Conservation (phyloP, 2,888 invertebrate genomes). For the Galeruca laticollis region DNA sequence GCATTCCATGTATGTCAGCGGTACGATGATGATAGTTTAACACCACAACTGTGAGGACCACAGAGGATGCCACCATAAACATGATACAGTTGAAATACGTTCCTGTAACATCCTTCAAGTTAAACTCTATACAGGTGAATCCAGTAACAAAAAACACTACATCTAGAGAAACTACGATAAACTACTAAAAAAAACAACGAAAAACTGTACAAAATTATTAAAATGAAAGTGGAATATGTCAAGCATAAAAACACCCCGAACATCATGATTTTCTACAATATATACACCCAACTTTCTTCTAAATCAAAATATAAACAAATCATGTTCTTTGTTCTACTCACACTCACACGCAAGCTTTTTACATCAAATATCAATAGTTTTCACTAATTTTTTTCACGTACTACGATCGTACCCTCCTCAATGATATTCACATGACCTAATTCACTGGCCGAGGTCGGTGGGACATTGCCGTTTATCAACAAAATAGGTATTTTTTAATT, state of each 20-base stretch:
- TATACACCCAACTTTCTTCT: slow-evolving; percentile 44
- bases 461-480: slow-evolving; percentile 42
- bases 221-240: slow-evolving; percentile 61
- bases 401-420: slow-evolving; percentile 67
- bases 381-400: slow-evolving; percentile 57
- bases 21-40: slow-evolving; percentile 98
- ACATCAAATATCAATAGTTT: slow-evolving; percentile 50
- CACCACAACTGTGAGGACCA: slow-evolving; percentile 95
- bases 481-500: slow-evolving; percentile 21
- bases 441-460: slow-evolving; percentile 63
- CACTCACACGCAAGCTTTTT: slow-evolving; percentile 59
- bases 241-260: slow-evolving; percentile 61
- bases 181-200: slow-evolving; percentile 43
- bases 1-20: slow-evolving; percentile 97
- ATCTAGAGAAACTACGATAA: slow-evolving; percentile 37
- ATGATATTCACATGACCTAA: slow-evolving; percentile 58
- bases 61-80: slow-evolving; percentile 99
- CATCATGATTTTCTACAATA: slow-evolving; percentile 58
- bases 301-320: slow-evolving; percentile 49
- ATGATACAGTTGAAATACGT: slow-evolving; percentile 99
- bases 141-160: slow-evolving; percentile 40
- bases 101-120: slow-evolving; percentile 69
- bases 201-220: slow-evolving; percentile 48
- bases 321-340: slow-evolving; percentile 42
- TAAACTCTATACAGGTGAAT: slow-evolving; percentile 37